Conservation (phyloP, 2,113 vertebrate species). For the Larimichthys crocea region DNA sequence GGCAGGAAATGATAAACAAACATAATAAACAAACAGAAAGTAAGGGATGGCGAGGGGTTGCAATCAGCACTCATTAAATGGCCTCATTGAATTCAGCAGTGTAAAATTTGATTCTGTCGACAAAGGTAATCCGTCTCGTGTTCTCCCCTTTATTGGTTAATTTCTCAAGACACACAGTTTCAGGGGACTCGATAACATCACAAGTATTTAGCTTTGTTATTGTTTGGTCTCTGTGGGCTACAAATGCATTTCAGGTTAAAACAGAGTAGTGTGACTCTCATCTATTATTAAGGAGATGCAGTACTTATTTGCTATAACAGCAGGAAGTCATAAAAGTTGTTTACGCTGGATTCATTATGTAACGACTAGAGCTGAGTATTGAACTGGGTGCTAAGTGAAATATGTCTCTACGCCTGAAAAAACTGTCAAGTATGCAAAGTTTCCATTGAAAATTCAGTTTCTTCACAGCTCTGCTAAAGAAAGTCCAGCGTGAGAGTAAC, state of each 20-base stretch:
- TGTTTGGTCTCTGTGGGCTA: constrained; percentile 45
- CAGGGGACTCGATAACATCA: constrained; percentile 47
- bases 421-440: background rate
- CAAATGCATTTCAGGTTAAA: constrained; percentile 38
- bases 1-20: constrained; percentile 14
- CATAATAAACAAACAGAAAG: constrained; percentile 18
- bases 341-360: constrained; percentile 24
- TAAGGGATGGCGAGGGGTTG: constrained; percentile 16
- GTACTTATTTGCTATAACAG: constrained; percentile 27
- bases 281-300: constrained; percentile 49
- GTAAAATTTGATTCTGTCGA: constrained; percentile 53
- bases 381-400: background rate
- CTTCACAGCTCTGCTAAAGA: background rate
- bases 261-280: constrained; percentile 25
- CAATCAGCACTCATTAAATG: constrained; percentile 59
- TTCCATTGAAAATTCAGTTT: background rate
- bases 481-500: background rate
- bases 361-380: background rate
- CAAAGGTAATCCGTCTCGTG: constrained; percentile 47
- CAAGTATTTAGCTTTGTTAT: constrained; percentile 57
- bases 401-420: background rate
- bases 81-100: constrained; percentile 44
- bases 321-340: constrained; percentile 27
- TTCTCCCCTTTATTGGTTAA: constrained; percentile 48
- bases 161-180: constrained; percentile 48